Evolutionary conservation across 1,140 invertebrate genomes (phyloP).

Genomic region (Psilanteris sp.): DNA sequence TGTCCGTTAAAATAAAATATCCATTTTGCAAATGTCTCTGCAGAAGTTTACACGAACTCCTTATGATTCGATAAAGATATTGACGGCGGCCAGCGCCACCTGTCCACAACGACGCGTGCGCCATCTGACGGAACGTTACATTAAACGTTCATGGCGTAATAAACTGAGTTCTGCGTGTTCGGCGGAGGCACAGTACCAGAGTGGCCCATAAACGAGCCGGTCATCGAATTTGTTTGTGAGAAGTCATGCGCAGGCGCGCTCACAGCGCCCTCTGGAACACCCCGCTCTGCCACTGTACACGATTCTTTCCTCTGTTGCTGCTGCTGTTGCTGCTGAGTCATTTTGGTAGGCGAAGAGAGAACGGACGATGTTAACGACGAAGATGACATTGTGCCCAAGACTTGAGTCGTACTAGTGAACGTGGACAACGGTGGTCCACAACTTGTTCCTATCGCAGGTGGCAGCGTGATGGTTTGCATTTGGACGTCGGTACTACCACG

Average conservation of each 20-base stretch:
- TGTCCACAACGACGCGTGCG: background rate
- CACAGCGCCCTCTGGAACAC: slow-evolving; percentile 83
- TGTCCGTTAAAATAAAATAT: background rate
- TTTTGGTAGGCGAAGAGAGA: slow-evolving; percentile 75
- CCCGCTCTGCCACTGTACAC: slow-evolving; percentile 81
- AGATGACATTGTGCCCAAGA: slow-evolving; percentile 69
- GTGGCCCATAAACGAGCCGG: slow-evolving; percentile 48
- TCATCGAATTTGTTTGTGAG: slow-evolving; percentile 58
- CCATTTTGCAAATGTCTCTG: no score
- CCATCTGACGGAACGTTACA: background rate
- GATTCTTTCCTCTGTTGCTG: slow-evolving; percentile 58
- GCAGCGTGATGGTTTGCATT: slow-evolving; percentile 68
- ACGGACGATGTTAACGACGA: slow-evolving; percentile 76
- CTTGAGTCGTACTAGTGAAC: slow-evolving; percentile 48
- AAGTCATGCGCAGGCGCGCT: slow-evolving; percentile 81
- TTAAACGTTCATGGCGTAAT: slow-evolving; percentile 80
- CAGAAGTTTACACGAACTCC: background rate
- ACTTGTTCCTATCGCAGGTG: slow-evolving; percentile 43
- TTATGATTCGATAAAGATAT: background rate
- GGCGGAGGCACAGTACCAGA: slow-evolving; percentile 69
- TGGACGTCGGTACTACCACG: slow-evolving; percentile 66
- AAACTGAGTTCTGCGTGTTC: slow-evolving; percentile 77
- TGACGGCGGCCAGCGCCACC: background rate
- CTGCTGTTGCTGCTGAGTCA: slow-evolving; percentile 60
- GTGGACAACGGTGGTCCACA: slow-evolving; percentile 48